Percentiles rank a stretch among this genome's conserved stretches.
Conservation (phyloP, 2,888 invertebrate genomes). For the Masnerella sp. region DNA sequence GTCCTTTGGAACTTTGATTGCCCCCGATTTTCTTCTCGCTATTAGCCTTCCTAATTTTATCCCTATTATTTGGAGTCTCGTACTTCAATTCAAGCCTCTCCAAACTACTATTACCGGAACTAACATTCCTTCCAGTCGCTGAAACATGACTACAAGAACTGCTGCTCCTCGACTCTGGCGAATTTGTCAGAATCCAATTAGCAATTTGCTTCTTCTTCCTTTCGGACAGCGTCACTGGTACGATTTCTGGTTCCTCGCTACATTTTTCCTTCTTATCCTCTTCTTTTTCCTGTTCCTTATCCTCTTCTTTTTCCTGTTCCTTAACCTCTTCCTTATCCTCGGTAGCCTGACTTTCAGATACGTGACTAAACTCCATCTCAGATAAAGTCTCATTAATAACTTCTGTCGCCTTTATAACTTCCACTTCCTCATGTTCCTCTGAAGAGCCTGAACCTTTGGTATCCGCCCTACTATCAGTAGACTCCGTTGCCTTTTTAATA, state of each 20-base stretch:
- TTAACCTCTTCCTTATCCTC: not conserved
- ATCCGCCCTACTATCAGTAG: constrained; percentile 58
- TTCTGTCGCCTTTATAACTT: not conserved
- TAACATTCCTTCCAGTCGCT: constrained; percentile 64
- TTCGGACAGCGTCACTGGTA: constrained; percentile 64
- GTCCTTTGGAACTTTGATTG: constrained; percentile 2
- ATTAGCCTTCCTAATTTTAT: constrained; percentile 57
- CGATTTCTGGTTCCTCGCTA: constrained; percentile 8
- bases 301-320: not conserved
- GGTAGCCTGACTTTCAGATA: constrained; percentile 31
- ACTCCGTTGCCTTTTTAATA: constrained; percentile 56
- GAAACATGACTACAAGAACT: constrained; percentile 68
- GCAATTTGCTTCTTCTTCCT: constrained; percentile 71
- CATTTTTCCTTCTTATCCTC: not conserved
- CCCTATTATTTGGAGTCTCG: constrained; percentile 76
- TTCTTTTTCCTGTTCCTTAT: not conserved
- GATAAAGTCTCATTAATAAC: constrained; percentile 34
- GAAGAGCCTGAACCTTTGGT: constrained; percentile 54
- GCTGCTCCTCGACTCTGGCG: constrained; percentile 64
- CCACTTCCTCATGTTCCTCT: constrained; percentile 30
- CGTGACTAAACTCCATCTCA: constrained; percentile 38
- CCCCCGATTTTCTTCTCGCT: constrained; percentile 1
- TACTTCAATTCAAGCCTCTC: constrained; percentile 73
- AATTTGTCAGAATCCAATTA: constrained; percentile 70
- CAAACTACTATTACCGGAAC: constrained; percentile 74